These are phyloP conservation scores for Ectemnius cavifrons DNA, from an alignment of 2,888 invertebrate species.

Conservation along the genomic window DNA sequence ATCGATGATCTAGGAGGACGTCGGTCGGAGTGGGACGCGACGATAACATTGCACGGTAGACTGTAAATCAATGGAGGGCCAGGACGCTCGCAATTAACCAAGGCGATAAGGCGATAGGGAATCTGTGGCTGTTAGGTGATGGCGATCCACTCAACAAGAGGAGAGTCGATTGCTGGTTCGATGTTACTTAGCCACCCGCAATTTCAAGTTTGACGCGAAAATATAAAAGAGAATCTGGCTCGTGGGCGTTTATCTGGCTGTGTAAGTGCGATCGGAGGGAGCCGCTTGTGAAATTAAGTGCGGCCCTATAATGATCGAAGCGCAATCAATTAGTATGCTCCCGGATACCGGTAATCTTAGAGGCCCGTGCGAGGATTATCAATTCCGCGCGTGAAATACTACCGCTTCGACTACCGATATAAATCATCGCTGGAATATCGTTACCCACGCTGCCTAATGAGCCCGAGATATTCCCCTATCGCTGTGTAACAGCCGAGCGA, in stretches of 20 bases:
- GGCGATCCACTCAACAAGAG: constrained; percentile 14
- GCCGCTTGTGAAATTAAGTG: constrained; percentile 43
- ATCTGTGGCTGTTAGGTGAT: constrained; percentile 27
- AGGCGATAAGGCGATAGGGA: constrained; percentile 62
- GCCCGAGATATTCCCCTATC: constrained; percentile 49
- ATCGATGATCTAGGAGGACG: constrained; percentile 61
- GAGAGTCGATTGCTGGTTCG: constrained; percentile 28
- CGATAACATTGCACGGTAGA: constrained; percentile 53
- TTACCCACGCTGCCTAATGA: constrained; percentile 49
- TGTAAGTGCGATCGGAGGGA: neutral
- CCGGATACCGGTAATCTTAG: constrained; percentile 53
- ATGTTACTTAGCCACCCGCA: constrained; percentile 8
- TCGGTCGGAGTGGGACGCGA: constrained; percentile 51
- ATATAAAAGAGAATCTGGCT: constrained; percentile 3
- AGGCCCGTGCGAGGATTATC: constrained; percentile 57
- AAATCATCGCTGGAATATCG: constrained; percentile 53
- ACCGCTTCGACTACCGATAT: constrained; percentile 23
- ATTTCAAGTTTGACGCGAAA: constrained; percentile 29
- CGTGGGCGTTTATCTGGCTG: constrained; percentile 37
- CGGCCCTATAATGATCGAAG: constrained; percentile 49
- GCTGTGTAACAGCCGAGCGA: constrained; percentile 9
- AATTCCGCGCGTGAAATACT: constrained; percentile 59
- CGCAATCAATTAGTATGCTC: constrained; percentile 56
- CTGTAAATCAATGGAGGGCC: constrained; percentile 63
- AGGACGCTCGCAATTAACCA: constrained; percentile 73